Evolutionary conservation across 92 coral and sea anemone species (phyloP).

Genomic region (Metridium senile): DNA sequence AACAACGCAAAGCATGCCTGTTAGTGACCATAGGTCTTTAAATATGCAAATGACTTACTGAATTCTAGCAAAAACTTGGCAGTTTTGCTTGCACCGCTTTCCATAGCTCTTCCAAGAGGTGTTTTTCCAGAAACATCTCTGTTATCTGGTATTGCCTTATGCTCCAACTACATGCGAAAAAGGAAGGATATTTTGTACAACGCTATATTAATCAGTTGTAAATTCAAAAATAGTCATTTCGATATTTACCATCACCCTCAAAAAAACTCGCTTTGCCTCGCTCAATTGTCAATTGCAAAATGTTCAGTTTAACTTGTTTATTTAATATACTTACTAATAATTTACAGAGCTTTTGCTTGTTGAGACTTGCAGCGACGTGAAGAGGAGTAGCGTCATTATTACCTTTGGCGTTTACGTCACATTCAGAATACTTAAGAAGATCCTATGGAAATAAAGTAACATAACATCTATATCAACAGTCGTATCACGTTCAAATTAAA

Average conservation of each 20-base stretch:
- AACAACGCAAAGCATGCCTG: no score
- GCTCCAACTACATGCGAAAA: slow-evolving; percentile 35
- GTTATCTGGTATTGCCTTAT: slow-evolving; percentile 41
- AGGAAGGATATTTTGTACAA: no score
- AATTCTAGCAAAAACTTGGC: slow-evolving; percentile 43
- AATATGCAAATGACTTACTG: slow-evolving; percentile 37
- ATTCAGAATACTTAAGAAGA: slow-evolving; percentile 24
- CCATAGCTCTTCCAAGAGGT: slow-evolving; percentile 63
- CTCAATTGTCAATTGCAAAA: no score
- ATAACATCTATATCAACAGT: neutral
- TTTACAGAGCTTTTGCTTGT: slow-evolving; percentile 48
- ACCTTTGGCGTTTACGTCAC: slow-evolving; percentile 48
- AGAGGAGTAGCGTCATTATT: slow-evolving; percentile 42
- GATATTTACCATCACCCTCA: no score
- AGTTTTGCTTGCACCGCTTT: slow-evolving; percentile 56
- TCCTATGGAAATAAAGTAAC: slow-evolving; percentile 21
- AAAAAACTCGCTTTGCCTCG: no score
- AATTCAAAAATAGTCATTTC: no score
- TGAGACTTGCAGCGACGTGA: slow-evolving; percentile 62
- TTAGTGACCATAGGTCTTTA: no score
- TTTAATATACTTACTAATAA: slow-evolving; percentile 41
- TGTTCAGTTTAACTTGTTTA: no score
- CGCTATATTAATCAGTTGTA: no score
- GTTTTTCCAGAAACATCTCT: slow-evolving; percentile 54
- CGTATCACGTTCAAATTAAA: no score